Conservation (phyloP, 2,797 vertebrate genomes). For the Arnoldichthys spilopterus region DNA sequence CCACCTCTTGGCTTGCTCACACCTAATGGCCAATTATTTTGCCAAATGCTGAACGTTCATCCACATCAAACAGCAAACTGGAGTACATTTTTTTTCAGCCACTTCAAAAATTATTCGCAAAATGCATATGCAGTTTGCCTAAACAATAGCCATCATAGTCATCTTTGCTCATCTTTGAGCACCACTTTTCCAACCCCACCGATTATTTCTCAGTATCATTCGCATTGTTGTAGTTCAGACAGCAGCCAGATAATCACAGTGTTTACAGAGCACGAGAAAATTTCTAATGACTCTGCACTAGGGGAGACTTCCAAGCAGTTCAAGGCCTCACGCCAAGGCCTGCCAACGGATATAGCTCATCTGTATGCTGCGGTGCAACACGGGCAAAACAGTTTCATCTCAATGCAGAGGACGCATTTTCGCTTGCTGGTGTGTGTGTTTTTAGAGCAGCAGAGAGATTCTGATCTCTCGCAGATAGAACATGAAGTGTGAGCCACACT, state of each 20-base stretch:
- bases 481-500: slow-evolving; percentile 3
- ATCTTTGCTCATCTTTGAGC: slow-evolving; percentile 14
- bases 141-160: background rate
- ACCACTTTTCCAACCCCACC: slow-evolving; percentile 6
- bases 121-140: background rate
- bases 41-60: slow-evolving; percentile 36
- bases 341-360: slow-evolving; percentile 42
- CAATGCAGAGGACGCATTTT: slow-evolving; percentile 42
- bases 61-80: slow-evolving; percentile 22
- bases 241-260: slow-evolving; percentile 54
- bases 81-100: slow-evolving; percentile 5
- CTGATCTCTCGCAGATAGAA: slow-evolving; percentile 39
- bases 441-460: slow-evolving; percentile 17
- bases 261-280: slow-evolving; percentile 46
- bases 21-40: slow-evolving; percentile 45
- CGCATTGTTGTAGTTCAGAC: slow-evolving; percentile 20
- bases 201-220: slow-evolving; percentile 15
- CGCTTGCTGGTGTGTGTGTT: slow-evolving; percentile 6
- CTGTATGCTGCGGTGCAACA: slow-evolving; percentile 44
- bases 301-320: slow-evolving; percentile 44
- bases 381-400: slow-evolving; percentile 51
- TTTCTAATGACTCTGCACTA: slow-evolving; percentile 51
- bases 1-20: slow-evolving; percentile 32
- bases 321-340: slow-evolving; percentile 36
- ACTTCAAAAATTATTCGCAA: background rate